Evolutionary conservation across 2,888 invertebrate species (phyloP), one percentile per base, ranked within the genome.

Genomic region (Drosophila antonietae): DNA sequence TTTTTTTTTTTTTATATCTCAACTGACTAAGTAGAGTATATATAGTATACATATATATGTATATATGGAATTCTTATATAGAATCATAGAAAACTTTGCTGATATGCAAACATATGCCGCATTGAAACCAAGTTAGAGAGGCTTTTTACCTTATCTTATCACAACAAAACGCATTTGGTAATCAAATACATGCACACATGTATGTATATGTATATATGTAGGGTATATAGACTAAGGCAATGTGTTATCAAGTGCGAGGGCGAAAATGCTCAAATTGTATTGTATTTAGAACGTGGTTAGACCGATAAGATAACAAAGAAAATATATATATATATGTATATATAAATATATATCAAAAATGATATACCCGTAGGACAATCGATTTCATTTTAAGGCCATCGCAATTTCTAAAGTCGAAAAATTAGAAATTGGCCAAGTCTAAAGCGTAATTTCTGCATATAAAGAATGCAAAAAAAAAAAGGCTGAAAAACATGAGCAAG

Each of bases 141-240:
- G 49, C 57, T 44, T 53, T 46, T 49, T 37, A 52, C 73, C 66
- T 83, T 78, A 83, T 83, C 83, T 83, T 80, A 86, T 83, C 83
- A 41, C n/a, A 37, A 39, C 31, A 18, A 75, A 79, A 76, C 75
- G 75, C 75, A 78, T 84, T 84, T 82, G 60, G 66, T 68, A 77
- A 81, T 79, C 74, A 86, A 76, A 77, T 72, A 69, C 37, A 4
- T 6, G 20, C 20, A 31, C n/a, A 37, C 10, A 33, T 28, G 28
- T 39, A 52, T 43, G 61, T 15, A 5, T 14, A 35, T 31, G 31
- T 33, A 18, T 31, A 35, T 67, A 39, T 68, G 20, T 33, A 44
- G 33, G 28, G 35, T 53, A 69, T 44, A 58, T 44, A 58, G 56
- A 56, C 64, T 69, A 64, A 47, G 47, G 41, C 55, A 49, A 75